Evolutionary conservation across 2,888 invertebrate genomes (phyloP).

Genomic region (Heliconius hortense): DNA sequence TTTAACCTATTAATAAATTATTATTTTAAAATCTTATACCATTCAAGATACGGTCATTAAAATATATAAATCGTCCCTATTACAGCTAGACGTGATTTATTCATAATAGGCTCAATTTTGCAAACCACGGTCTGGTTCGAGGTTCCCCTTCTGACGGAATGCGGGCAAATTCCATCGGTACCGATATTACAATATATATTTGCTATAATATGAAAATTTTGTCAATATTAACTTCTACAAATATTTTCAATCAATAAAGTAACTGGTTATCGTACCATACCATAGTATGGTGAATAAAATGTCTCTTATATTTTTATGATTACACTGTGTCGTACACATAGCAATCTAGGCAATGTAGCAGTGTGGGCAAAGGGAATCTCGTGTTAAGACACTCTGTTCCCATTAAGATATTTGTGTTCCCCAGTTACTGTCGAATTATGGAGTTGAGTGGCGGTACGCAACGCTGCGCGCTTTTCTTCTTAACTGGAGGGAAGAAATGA

Average conservation of each 20-base stretch:
- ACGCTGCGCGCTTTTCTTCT: too few species aligned
- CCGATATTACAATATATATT: constrained; percentile 17
- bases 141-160: constrained; percentile 33
- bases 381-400: too few species aligned
- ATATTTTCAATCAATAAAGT: constrained; percentile 11
- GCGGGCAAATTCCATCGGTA: constrained; percentile 19
- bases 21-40: constrained; percentile 11
- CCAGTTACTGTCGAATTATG: too few species aligned
- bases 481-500: too few species aligned
- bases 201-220: constrained; percentile 1
- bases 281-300: too few species aligned
- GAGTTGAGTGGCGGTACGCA: too few species aligned
- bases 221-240: neutral
- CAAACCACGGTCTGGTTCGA: constrained; percentile 36
- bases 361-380: too few species aligned
- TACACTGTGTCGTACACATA: too few species aligned
- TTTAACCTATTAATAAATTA: neutral
- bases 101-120: constrained; percentile 41
- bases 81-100: constrained; percentile 32
- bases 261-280: too few species aligned
- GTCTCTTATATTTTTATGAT: too few species aligned
- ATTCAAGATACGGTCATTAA: constrained; percentile 31
- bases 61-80: constrained; percentile 31
- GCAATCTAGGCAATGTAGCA: too few species aligned
- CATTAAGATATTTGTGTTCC: too few species aligned